Percentiles rank a stretch among this genome's conserved stretches.
Evolutionary conservation across 2,797 vertebrate genomes (phyloP).

Genomic region (Neomorphus geoffroyi): DNA sequence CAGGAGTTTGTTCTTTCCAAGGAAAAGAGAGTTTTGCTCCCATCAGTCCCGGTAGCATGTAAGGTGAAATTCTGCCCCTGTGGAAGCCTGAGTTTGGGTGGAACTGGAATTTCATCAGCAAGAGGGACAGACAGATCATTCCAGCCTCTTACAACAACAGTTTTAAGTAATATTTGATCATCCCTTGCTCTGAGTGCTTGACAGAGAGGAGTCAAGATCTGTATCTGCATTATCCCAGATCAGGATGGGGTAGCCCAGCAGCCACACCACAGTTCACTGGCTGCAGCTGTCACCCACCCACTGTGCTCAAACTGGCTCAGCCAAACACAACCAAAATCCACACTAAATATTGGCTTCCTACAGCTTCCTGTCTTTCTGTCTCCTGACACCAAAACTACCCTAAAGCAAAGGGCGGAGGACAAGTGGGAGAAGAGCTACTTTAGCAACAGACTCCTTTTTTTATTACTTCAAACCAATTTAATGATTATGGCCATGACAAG

Average conservation of each 20-base stretch:
- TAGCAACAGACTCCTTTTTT: neutral
- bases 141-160: neutral
- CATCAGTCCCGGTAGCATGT: rapidly evolving
- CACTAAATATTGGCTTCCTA: neutral
- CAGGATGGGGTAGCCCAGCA: rapidly evolving
- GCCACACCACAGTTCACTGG: neutral
- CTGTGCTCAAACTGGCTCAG: neutral
- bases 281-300: neutral
- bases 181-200: neutral
- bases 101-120: neutral
- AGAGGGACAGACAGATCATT: neutral
- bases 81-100: neutral
- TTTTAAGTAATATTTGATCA: neutral
- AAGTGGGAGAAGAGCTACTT: neutral
- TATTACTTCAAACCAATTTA: neutral
- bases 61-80: neutral
- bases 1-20: neutral
- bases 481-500: neutral
- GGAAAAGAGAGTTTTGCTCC: neutral
- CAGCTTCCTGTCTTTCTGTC: neutral
- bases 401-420: neutral
- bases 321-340: neutral
- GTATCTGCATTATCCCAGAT: neutral
- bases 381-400: neutral
- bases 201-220: neutral